Conservation (phyloP, 1,140 invertebrate species). For the Hycleus phaleratus region DNA sequence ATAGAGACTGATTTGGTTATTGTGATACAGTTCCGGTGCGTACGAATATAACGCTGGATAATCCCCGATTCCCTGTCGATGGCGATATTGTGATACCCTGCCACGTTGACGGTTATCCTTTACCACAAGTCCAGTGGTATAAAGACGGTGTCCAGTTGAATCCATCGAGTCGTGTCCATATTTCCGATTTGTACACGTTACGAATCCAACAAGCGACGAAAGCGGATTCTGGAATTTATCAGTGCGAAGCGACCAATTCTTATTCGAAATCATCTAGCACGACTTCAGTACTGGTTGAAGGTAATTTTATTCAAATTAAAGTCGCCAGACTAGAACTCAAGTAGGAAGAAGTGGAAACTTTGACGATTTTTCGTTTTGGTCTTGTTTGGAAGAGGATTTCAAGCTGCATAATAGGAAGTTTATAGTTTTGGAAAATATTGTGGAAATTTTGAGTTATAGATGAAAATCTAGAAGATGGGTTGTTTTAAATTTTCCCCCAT, state of each 20-base stretch:
- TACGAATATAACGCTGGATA: slow-evolving; percentile 49
- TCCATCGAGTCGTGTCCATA: slow-evolving; percentile 46
- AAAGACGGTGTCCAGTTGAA: slow-evolving; percentile 57
- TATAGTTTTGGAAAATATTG: no score
- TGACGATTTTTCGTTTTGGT: no score
- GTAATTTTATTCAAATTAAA: slow-evolving; percentile 11
- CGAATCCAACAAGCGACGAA: slow-evolving; percentile 51
- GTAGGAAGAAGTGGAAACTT: no score
- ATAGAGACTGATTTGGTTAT: neutral
- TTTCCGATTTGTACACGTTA: slow-evolving; percentile 37
- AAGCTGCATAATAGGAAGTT: no score
- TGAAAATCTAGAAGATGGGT: no score
- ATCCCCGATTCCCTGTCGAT: slow-evolving; percentile 52
- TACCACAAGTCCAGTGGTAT: slow-evolving; percentile 67
- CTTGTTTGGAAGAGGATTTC: no score
- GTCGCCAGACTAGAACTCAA: no score
- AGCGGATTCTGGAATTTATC: slow-evolving; percentile 68
- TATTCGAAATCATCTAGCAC: slow-evolving; percentile 52
- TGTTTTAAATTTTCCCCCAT: no score
- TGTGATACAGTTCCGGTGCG: slow-evolving; percentile 49
- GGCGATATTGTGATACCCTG: slow-evolving; percentile 64
- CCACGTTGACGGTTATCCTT: slow-evolving; percentile 66
- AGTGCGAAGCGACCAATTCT: slow-evolving; percentile 67
- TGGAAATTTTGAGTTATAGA: no score
- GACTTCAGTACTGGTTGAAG: slow-evolving; percentile 46